Evolutionary conservation across 2,113 vertebrate genomes (phyloP), one percentile per base, ranked within the genome.

Genomic region (Petrocephalus zakoni): DNA sequence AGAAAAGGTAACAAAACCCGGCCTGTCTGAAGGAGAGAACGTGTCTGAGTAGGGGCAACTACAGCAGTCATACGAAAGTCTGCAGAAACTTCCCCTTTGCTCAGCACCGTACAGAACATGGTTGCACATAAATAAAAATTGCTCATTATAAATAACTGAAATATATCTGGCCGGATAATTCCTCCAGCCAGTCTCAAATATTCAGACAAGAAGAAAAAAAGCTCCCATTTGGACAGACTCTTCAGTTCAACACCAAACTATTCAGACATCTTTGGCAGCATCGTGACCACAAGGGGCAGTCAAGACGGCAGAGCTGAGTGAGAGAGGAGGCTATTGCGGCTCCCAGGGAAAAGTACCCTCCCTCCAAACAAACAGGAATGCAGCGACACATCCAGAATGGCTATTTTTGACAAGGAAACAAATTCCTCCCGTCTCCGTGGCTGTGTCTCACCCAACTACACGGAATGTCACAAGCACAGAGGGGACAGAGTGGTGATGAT

Each of bases 381-480:
- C 85, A 78, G 58, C 1, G 56, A 21, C 51, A 4, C 61, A 19
- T 89, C 88, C 81, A 90, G 86, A 83, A 53, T 29, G 56, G 58
- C 87, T 86, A 83, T 88, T 89, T 86, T 89, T 85, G 86, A 87
- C 86, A 55, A 87, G 86, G 64, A 88, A 89, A 83, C 85, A 87
- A 61, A 82, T 84, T 82, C 85, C 86, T 47, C 29, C 21, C 4
- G 13, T 64, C 17, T 84, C 37, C 87, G 85, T 89, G 89, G 55
- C 53, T 55, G 8, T n/a, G n/a, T 37, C 61, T 78, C 46, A 53
- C 55, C 42, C 84, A 88, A 34, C 22, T 22, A 64, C 52, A 19
- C 25, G 53, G 88, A 83, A 58, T 82, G 21, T 88, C 29, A 58
- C 75, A 83, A 47, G 7, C 87, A 56, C 51, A 82, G 72, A 82